Evolutionary conservation across 2,888 invertebrate species (phyloP), one percentile per base, ranked within the genome.

Genomic region (Diaperis boleti): DNA sequence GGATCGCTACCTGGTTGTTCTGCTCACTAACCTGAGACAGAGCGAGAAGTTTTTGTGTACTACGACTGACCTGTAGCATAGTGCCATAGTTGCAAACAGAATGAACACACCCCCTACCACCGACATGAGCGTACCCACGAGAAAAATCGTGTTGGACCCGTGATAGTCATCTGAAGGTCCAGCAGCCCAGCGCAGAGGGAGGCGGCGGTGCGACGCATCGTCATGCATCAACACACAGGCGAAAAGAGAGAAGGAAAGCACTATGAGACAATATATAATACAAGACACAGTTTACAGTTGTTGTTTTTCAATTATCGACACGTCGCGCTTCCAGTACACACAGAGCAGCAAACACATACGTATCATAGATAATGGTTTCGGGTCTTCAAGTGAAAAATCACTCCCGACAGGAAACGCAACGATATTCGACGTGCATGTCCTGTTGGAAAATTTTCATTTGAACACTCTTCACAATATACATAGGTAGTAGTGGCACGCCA

Each of bases 41-140:
- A 94, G 92, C 92, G 92, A 94, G 93, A 94, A 92, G 92, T 94
- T 94, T 93, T 93, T 94, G 93, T 95, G 94, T 91, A 95, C 94
- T 92, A 94, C 94, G 90, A 94, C 94, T 94, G 94, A 95, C 94
- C 95, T 94, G 94, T 96, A 96, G 93, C 96, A 96, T 89, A 96
- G 92, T 88, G 96, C 96, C 92, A 96, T 92, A 89, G 95, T 92
- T 88, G 96, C 95, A 91, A 96, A 96, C 89, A 95, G 90, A 88
- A 96, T 91, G 92, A 96, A 96, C 89, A 96, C 96, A 89, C 95
- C 95, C 91, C 95, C 96, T 90, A 96, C 95, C 89, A 95, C 95
- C 88, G 95, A 95, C 91, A 96, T 95, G 89, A 96, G 94, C 87
- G 94, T 93, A 89, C 91, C 93, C 87, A 96, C 96, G 89, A 96